These are phyloP conservation scores for Synchiropus splendidus DNA, from an alignment of 2,113 vertebrate species.

Conservation along the genomic window DNA sequence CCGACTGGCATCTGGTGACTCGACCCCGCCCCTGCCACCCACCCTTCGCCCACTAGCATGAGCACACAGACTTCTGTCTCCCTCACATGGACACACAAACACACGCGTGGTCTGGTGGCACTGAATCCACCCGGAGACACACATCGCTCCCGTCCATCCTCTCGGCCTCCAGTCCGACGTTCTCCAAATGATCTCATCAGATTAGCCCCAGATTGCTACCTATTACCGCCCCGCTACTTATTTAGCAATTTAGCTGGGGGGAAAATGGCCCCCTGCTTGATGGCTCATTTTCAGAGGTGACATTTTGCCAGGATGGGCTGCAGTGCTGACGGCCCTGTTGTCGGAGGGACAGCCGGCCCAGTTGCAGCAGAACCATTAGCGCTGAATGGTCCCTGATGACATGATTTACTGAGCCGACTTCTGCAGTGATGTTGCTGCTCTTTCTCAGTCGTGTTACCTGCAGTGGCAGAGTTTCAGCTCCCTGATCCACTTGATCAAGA, in stretches of 20 bases:
- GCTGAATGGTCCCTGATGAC: conserved; percentile 56
- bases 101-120: background rate
- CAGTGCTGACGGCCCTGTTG: conserved; percentile 40
- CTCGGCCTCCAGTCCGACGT: conserved; percentile 53
- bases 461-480: no score
- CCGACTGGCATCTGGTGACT: conserved; percentile 81
- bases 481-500: no score
- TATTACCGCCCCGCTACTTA: conserved; percentile 72
- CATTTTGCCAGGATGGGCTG: conserved; percentile 57
- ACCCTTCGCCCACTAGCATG: conserved; percentile 65
- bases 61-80: conserved; percentile 78
- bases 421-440: conserved; percentile 14
- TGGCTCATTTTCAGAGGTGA: conserved; percentile 65
- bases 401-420: conserved; percentile 40
- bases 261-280: conserved; percentile 56
- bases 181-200: conserved; percentile 80
- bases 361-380: conserved; percentile 56
- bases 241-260: conserved; percentile 70
- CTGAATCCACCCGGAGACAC: conserved; percentile 3
- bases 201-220: conserved; percentile 78
- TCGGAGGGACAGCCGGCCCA: conserved; percentile 51
- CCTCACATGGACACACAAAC: conserved; percentile 6
- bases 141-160: conserved; percentile 10
- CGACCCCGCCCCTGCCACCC: conserved; percentile 24
- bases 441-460: background rate